Conservation (phyloP, 2,888 invertebrate species). For the Mimachlamys varia region DNA sequence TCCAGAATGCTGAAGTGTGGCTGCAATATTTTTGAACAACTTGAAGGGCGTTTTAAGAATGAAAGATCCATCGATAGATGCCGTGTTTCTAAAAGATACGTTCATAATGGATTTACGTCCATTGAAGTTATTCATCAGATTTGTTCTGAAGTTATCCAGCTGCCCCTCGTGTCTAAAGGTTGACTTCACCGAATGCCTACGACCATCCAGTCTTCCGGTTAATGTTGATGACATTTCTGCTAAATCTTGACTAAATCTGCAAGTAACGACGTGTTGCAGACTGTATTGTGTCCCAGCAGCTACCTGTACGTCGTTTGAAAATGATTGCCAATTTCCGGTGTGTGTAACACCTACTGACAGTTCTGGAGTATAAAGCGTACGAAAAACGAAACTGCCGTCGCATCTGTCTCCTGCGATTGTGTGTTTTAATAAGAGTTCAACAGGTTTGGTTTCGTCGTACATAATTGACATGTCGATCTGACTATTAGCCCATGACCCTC, state of each 20-base stretch:
- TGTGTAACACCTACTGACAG: constrained; percentile 37
- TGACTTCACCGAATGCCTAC: constrained; percentile 44
- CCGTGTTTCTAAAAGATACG: constrained; percentile 29
- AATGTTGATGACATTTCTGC: constrained; percentile 44
- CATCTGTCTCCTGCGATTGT: background rate
- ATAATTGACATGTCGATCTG: background rate
- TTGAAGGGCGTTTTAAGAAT: constrained; percentile 51
- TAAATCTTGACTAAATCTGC: constrained; percentile 45
- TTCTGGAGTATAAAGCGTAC: constrained; percentile 14
- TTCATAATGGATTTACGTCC: constrained; percentile 1
- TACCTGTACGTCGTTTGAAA: constrained; percentile 45
- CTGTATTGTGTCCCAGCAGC: constrained; percentile 50
- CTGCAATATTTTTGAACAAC: background rate
- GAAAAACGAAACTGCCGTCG: background rate
- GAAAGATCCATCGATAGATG: constrained; percentile 51
- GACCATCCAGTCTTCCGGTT: constrained; percentile 46
- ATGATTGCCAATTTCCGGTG: constrained; percentile 49
- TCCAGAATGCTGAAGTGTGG: background rate
- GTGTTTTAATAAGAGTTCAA: constrained; percentile 4
- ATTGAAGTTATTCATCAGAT: constrained; percentile 5
- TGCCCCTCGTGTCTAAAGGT: constrained; percentile 52
- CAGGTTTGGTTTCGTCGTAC: background rate
- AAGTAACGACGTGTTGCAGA: constrained; percentile 41
- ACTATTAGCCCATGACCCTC: background rate
- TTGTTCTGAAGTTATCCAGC: constrained; percentile 44